Percentiles rank a stretch among this genome's conserved stretches.
These are phyloP conservation scores for Ochlodes sylvanus DNA, from an alignment of 2,888 invertebrate genomes.

Conservation along the genomic window DNA sequence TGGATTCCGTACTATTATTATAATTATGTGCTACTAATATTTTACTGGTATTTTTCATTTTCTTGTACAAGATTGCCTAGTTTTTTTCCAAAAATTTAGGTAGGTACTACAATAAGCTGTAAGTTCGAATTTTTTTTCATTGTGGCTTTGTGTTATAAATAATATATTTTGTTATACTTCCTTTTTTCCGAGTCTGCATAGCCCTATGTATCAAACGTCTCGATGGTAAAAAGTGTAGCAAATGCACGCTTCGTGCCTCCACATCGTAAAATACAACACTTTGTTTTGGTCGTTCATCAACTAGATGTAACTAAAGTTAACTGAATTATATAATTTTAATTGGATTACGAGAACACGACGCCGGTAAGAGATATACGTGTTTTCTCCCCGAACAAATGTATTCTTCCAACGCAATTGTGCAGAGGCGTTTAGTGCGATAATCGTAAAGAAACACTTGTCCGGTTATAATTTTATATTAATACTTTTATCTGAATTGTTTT, in stretches of 20 bases:
- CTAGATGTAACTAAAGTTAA: constrained; percentile 39
- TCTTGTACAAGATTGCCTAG: too few species aligned
- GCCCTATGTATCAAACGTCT: not conserved
- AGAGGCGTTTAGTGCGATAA: constrained; percentile 48
- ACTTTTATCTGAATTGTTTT: not conserved
- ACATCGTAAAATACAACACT: constrained; percentile 54
- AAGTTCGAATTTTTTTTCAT: too few species aligned
- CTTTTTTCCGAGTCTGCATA: too few species aligned
- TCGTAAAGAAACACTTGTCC: constrained; percentile 8
- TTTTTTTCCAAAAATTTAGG: too few species aligned
- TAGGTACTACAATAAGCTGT: too few species aligned
- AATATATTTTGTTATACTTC: too few species aligned
- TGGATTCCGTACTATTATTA: too few species aligned
- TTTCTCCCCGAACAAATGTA: constrained; percentile 44
- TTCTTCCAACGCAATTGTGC: constrained; percentile 50
- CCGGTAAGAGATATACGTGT: constrained; percentile 43
- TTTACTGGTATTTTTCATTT: too few species aligned
- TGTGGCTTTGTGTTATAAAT: too few species aligned
- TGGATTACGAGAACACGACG: constrained; percentile 49
- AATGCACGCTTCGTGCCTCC: constrained; percentile 51
- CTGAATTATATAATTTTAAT: constrained; percentile 68
- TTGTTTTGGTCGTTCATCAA: constrained; percentile 65
- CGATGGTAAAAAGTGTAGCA: constrained; percentile 7
- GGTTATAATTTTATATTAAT: constrained; percentile 6
- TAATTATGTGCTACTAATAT: too few species aligned